Percentiles rank a stretch among this genome's conserved stretches.
phyloP scores from a whole-genome alignment of 2,888 invertebrate genomes.

The Abrostola triplasia region DNA sequence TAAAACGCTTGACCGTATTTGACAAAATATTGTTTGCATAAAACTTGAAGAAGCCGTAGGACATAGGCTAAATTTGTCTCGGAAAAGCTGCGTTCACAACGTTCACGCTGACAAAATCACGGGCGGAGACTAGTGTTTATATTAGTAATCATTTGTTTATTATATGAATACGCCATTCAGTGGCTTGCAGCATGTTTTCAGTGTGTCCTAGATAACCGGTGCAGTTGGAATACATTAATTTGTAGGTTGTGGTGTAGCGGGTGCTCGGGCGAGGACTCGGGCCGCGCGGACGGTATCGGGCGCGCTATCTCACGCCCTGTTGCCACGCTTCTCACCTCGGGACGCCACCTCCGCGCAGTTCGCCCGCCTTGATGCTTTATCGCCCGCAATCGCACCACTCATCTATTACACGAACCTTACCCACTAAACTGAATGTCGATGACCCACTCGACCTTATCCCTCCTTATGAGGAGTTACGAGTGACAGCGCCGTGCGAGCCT shows the following conservation, averaged over 20 bases:
- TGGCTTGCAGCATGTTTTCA: constrained; percentile 5
- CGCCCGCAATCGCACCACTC: constrained; percentile 78
- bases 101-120: too few relatives aligned
- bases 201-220: constrained; percentile 17
- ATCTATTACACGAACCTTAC: constrained; percentile 81
- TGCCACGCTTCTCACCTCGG: constrained; percentile 86
- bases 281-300: constrained; percentile 71
- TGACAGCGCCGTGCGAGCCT: constrained; percentile 66
- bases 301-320: constrained; percentile 83
- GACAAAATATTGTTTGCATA: too few relatives aligned
- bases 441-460: constrained; percentile 70
- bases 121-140: too few relatives aligned
- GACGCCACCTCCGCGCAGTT: constrained; percentile 75
- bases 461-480: constrained; percentile 69
- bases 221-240: constrained; percentile 34
- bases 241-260: constrained; percentile 28
- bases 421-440: constrained; percentile 80
- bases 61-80: too few relatives aligned
- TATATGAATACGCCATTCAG: too few relatives aligned
- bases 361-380: constrained; percentile 77
- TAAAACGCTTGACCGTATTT: too few relatives aligned
- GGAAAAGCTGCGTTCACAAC: too few relatives aligned
- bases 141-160: too few relatives aligned
- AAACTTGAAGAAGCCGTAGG: too few relatives aligned
- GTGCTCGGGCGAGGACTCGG: constrained; percentile 18